Evolutionary conservation across 2,113 vertebrate species (phyloP), one percentile per base, ranked within the genome.

Genomic region (Hipposideros armiger): DNA sequence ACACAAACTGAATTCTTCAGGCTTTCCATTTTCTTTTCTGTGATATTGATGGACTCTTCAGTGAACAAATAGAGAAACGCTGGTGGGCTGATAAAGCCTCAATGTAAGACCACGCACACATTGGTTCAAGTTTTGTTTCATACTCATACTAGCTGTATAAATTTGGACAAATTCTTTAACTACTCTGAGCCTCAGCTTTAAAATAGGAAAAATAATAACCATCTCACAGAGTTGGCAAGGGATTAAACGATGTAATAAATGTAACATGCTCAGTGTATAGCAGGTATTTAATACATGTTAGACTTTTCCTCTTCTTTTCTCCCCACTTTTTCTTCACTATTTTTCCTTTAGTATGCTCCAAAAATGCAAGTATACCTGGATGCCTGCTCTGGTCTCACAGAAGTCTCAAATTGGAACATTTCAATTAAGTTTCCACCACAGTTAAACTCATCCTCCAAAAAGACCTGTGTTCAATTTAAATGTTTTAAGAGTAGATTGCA

Each of bases 91-190:
- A 26, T 76, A 70, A 93, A 77, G 36, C 17, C 40, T 32, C 56
- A 87, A 9, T 73, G 13, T 82, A 66, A 52, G 50, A 58, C 22
- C 20, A 77, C 9, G 0, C 45, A 54, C 3, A 62, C 52, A 40
- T 2, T 81, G 32, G 47, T 40, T 91, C 30, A 93, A 62, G 4
- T 87, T 69, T 95, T 95, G 9, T 94, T 50, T 91, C 50, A 40
- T 78, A 91, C 9, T 91, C 50, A 40, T 78, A 91, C 9, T 77
- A 72, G 22, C 24, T 72, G 5, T 64, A 17, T 73, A 24, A 32
- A 72, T 66, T 42, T 72, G 40, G 17, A 47, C 40, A 64, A 62
- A 17, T 90, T 87, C 20, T 26, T 89, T 60, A 87, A 47, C 36
- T 72, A 19, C 50, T 32, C 32, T 19, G 24, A 88, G 28, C 15